Percentiles rank a stretch among this genome's conserved stretches.
Conservation (phyloP, 2,113 vertebrate species). For the Rhabdomys dilectus region DNA sequence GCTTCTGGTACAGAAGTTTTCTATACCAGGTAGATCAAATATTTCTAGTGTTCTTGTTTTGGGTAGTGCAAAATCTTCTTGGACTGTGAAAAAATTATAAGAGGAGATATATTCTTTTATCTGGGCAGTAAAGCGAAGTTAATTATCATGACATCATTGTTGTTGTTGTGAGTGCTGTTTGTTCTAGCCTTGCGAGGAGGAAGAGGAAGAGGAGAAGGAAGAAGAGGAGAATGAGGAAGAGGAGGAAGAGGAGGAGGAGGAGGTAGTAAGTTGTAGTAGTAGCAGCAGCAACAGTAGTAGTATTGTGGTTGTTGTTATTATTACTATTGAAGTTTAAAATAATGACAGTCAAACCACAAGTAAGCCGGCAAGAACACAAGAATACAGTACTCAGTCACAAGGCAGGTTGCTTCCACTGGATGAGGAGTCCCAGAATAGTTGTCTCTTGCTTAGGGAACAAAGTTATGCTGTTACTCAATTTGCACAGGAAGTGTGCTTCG, state of each 20-base stretch:
- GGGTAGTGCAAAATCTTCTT: conserved; percentile 25
- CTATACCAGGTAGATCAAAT: conserved; percentile 77
- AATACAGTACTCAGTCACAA: not conserved
- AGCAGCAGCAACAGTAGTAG: too few species aligned
- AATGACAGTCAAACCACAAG: not conserved
- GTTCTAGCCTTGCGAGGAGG: conserved; percentile 25
- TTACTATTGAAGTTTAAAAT: not conserved
- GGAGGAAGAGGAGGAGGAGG: too few species aligned
- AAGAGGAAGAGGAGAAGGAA: too few species aligned
- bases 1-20: too few species aligned
- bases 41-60: conserved; percentile 77
- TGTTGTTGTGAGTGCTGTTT: not conserved
- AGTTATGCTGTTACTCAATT: not conserved
- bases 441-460: not conserved
- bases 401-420: not conserved
- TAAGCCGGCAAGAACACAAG: not conserved
- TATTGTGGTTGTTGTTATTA: not conserved
- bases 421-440: not conserved
- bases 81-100: conserved; percentile 42
- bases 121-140: conserved; percentile 27
- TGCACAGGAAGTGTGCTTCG: too few species aligned
- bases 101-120: conserved; percentile 6
- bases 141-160: conserved; percentile 45
- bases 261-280: not conserved
- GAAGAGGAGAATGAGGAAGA: too few species aligned